Percentiles rank a stretch among this genome's conserved stretches.
phyloP scores from a whole-genome alignment of 2,113 vertebrate genomes.

The Bambusicola thoracicus region DNA sequence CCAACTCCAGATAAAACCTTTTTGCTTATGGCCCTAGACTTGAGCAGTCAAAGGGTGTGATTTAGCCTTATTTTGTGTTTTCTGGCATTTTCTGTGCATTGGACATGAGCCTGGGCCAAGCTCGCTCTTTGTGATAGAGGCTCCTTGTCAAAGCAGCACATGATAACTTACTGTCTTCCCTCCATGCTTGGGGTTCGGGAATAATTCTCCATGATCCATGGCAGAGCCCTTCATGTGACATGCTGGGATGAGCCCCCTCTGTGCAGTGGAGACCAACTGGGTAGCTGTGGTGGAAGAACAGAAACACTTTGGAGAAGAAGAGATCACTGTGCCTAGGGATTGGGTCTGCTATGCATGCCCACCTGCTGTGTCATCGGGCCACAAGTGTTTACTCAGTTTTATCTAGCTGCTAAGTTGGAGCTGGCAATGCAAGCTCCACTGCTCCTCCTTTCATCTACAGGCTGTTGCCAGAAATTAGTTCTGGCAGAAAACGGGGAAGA shows the following conservation, averaged over 20 bases:
- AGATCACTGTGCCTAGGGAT: neutral
- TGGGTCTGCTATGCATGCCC: neutral
- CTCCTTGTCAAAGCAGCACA: neutral
- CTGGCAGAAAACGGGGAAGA: neutral
- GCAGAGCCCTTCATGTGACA: fast-evolving
- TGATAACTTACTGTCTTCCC: neutral
- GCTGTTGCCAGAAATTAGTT: neutral
- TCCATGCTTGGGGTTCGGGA: neutral
- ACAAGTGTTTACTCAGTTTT: neutral
- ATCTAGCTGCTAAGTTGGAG: neutral
- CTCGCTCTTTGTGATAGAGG: neutral
- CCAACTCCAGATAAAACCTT: neutral
- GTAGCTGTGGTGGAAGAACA: neutral
- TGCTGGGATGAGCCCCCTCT: neutral
- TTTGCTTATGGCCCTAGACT: neutral
- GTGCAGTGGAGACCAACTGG: neutral
- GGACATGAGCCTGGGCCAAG: neutral
- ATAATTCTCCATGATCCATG: neutral
- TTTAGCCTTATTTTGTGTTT: neutral
- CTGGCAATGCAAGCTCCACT: neutral
- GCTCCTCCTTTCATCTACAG: neutral
- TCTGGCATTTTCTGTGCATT: neutral
- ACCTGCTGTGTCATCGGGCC: neutral
- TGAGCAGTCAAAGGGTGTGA: neutral
- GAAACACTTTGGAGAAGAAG: neutral